Evolutionary conservation across 2,113 vertebrate genomes (phyloP).

Genomic region (Gymnarchus niloticus): DNA sequence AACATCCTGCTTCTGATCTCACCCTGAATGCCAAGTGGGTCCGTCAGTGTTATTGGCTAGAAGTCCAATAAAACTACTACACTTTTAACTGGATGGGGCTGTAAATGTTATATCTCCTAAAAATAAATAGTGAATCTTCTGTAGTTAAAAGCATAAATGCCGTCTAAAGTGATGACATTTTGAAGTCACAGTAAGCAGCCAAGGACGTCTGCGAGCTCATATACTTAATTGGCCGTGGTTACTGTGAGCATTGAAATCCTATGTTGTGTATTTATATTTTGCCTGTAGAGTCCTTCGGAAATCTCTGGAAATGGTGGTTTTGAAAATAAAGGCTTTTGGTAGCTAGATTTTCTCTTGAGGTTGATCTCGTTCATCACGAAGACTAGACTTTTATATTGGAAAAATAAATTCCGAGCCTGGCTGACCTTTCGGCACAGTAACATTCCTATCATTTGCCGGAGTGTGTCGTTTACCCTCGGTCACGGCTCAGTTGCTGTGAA

Average conservation of each 20-base stretch:
- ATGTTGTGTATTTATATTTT: neutral
- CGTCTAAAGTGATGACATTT: neutral
- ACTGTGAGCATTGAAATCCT: neutral
- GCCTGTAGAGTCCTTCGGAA: neutral
- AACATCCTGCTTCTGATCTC: slow-evolving; percentile 5
- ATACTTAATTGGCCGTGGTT: neutral
- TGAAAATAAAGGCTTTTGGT: neutral
- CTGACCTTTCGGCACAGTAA: slow-evolving; percentile 2
- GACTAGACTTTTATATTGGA: neutral
- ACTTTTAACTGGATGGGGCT: neutral
- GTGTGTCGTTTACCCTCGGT: neutral
- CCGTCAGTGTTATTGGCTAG: neutral
- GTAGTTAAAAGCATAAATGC: neutral
- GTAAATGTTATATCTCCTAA: slow-evolving; percentile 7
- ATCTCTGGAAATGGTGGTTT: neutral
- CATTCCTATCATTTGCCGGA: neutral
- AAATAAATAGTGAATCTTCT: neutral
- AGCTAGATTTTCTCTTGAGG: neutral
- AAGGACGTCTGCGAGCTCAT: neutral
- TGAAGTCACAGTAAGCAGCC: neutral
- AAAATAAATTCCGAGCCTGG: neutral
- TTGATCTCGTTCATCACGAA: neutral
- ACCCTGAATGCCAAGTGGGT: neutral
- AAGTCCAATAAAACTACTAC: neutral
- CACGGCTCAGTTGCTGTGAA: neutral